Evolutionary conservation across 2,888 invertebrate genomes (phyloP), one percentile per base, ranked within the genome.

Genomic region (Ethmia dodecea): DNA sequence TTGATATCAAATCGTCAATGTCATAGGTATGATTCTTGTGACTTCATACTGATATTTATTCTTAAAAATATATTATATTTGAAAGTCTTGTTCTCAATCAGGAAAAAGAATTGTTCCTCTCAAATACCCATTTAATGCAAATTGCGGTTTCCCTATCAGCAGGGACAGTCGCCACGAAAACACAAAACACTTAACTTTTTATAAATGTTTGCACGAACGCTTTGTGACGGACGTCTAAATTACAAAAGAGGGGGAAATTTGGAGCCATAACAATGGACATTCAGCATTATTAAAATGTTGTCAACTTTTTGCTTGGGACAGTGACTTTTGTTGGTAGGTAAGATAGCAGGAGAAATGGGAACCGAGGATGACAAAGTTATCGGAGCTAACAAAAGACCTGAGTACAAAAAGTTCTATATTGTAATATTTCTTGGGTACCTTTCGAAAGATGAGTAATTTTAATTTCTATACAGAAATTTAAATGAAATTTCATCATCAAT

Each of bases 281-380:
- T 59, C 56, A 50, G 65, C 60, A 69, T 74, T 73, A 75, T 72
- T 73, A 71, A 76, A 77, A 72, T 61, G 60, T 72, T 71, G 66
- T 58, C 65, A 67, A 69, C 60, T 69, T 72, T 25, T 48, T 60
- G 39, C 35, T 35, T 22, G 38, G 33, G 34, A 42, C 40, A 41
- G 37, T 15, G 22, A 14, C 15, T 31, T 34, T 27, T 8, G 22
- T 22, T 22, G n/a, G 22, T 20, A 18, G 25, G 10, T 31, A 30
- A 34, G 33, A 34, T 31, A 31, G 9, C n/a, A 18, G 16, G n/a
- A n/a, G n/a, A 13, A 29, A 26, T 15, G 18, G n/a, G 15, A 31
- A 28, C 28, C 30, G 29, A 9, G 16, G 14, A 34, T 28, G 22
- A 28, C 34, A 22, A 34, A 34, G 28, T 28, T 33, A n/a, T 33